Conservation (phyloP, 2,113 vertebrate species). For the Pseudolaguvia tuberculata region DNA sequence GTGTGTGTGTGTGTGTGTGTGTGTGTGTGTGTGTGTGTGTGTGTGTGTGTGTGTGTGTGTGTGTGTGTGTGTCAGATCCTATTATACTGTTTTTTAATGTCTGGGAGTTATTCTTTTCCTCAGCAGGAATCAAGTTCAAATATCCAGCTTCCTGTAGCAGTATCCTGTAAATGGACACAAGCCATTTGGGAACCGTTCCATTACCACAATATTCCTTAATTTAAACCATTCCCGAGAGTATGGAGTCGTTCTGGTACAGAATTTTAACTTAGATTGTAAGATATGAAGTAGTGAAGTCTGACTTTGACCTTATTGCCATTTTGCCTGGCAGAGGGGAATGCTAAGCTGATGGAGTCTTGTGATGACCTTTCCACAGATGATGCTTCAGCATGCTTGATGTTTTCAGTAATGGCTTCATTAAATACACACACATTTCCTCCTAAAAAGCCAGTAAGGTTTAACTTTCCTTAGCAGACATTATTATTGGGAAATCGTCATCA, state of each 20-base stretch:
- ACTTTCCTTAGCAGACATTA: not conserved
- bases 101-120: constrained; percentile 55
- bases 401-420: not conserved
- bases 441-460: not conserved
- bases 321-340: not conserved
- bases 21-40: too few relatives aligned
- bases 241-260: not conserved
- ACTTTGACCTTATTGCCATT: not conserved
- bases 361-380: not conserved
- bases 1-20: too few relatives aligned
- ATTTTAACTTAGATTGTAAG: not conserved
- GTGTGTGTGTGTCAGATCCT: constrained; percentile 61
- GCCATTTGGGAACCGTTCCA: constrained; percentile 23
- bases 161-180: constrained; percentile 25
- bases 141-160: constrained; percentile 46
- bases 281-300: not conserved
- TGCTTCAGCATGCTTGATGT: not conserved
- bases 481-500: not conserved
- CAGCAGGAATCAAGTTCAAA: constrained; percentile 47
- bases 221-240: not conserved
- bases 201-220: not conserved
- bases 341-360: not conserved
- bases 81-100: constrained; percentile 54
- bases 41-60: too few relatives aligned
- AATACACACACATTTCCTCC: not conserved